Evolutionary conservation across 2,797 vertebrate species (phyloP).

Genomic region (Phaenicophaeus curvirostris): DNA sequence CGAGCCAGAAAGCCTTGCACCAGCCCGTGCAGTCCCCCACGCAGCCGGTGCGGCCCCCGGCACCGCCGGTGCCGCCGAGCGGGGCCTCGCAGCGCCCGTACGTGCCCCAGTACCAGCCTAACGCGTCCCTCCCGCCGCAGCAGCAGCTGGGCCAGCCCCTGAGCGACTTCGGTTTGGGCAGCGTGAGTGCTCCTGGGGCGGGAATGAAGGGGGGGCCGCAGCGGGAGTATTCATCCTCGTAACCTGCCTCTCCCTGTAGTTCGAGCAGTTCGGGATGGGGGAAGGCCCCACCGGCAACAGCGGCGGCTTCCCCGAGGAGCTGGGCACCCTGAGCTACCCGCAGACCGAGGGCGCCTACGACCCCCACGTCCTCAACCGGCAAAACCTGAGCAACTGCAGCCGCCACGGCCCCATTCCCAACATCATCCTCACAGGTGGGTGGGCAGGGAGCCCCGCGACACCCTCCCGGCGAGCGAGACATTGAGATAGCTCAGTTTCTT

Average conservation of each 20-base stretch:
- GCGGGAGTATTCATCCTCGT: not conserved
- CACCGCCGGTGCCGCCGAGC: not conserved
- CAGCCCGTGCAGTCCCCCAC: constrained; percentile 46
- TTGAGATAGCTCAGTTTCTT: no score
- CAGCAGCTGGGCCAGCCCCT: constrained; percentile 67
- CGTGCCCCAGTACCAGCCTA: constrained; percentile 33
- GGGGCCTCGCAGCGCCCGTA: not conserved
- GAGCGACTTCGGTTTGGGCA: constrained; percentile 82
- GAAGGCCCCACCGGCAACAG: constrained; percentile 73
- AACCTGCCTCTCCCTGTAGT: not conserved
- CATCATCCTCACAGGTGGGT: constrained; percentile 88
- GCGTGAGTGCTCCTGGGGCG: constrained; percentile 75
- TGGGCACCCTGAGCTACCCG: constrained; percentile 17
- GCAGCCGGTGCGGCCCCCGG: not conserved
- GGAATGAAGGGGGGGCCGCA: no score
- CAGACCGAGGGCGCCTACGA: constrained; percentile 73
- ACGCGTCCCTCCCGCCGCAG: constrained; percentile 23
- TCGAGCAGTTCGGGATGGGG: constrained; percentile 80
- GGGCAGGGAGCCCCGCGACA: not conserved
- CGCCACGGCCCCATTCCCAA: constrained; percentile 85
- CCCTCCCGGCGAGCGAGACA: no score
- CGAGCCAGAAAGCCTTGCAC: constrained; percentile 24
- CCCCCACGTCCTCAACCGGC: constrained; percentile 80
- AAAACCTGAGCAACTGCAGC: constrained; percentile 79
- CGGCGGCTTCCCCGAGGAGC: constrained; percentile 62